Evolutionary conservation across 2,888 invertebrate species (phyloP).

Genomic region (Antheraea assamensis): DNA sequence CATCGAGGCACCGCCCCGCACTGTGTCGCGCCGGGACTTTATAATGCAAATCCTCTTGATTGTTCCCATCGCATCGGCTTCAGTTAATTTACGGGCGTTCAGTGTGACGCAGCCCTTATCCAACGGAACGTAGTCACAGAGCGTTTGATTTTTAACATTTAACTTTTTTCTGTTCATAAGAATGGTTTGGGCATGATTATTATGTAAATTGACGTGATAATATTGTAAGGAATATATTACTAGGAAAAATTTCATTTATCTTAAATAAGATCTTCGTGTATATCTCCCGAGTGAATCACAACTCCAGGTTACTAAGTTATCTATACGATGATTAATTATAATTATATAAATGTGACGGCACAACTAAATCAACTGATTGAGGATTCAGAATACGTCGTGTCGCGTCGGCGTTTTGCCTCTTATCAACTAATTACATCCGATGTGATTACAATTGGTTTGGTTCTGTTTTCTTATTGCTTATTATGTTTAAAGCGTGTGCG

Average conservation of each 20-base stretch:
- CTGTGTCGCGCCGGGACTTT: conserved; percentile 37
- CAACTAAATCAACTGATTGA: not conserved
- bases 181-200: not conserved
- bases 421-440: not conserved
- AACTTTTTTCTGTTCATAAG: not conserved
- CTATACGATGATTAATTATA: not conserved
- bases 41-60: conserved; percentile 59
- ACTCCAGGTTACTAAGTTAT: not conserved
- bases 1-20: not conserved
- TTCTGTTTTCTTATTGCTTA: not conserved
- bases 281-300: not conserved
- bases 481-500: not conserved
- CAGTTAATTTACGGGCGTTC: conserved; percentile 48
- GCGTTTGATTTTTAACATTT: not conserved
- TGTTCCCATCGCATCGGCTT: conserved; percentile 52
- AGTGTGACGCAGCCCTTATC: conserved; percentile 27
- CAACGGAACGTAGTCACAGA: conserved; percentile 14
- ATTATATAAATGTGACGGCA: too few relatives aligned
- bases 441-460: not conserved
- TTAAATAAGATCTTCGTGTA: not conserved
- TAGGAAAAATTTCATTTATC: not conserved
- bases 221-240: not conserved
- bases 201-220: conserved; percentile 9
- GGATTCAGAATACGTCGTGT: not conserved
- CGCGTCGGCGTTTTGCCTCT: not conserved